A percentile compares a stretch with the other conserved stretches of the same genome.
phyloP scores from a whole-genome alignment of 2,888 invertebrate genomes.

The Pegoplata infirma region DNA sequence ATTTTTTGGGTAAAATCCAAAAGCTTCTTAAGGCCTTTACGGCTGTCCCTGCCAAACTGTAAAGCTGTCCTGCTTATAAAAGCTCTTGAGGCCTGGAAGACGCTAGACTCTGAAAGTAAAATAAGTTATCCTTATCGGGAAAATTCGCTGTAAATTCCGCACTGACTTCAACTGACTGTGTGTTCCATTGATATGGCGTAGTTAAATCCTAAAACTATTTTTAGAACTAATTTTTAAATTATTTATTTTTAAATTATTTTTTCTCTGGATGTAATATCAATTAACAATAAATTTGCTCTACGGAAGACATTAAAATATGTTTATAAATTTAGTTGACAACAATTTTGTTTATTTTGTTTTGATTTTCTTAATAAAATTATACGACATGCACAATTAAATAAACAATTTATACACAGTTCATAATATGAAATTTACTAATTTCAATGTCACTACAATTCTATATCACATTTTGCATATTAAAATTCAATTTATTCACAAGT shows the following conservation, averaged over 20 bases:
- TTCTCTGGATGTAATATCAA: background rate
- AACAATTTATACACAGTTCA: conserved; percentile 31
- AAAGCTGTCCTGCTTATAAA: too few species aligned
- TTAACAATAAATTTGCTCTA: conserved; percentile 10
- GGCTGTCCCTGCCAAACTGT: too few species aligned
- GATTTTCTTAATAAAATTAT: conserved; percentile 24
- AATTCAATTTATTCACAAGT: conserved; percentile 12
- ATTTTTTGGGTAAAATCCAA: too few species aligned
- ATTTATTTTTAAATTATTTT: background rate
- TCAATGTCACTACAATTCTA: conserved; percentile 52
- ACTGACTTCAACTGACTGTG: too few species aligned
- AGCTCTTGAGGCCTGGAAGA: too few species aligned
- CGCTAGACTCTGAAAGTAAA: too few species aligned
- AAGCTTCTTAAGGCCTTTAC: too few species aligned
- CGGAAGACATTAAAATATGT: conserved; percentile 33
- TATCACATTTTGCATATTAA: conserved; percentile 56
- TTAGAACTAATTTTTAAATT: too few species aligned
- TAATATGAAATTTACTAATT: conserved; percentile 33
- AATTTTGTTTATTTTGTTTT: conserved; percentile 12
- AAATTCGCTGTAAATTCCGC: too few species aligned
- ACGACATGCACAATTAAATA: conserved; percentile 22
- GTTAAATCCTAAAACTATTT: too few species aligned
- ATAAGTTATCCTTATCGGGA: too few species aligned
- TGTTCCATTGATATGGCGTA: too few species aligned
- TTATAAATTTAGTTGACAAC: conserved; percentile 40